Evolutionary conservation across 2,888 invertebrate species (phyloP).

Genomic region (Aquatica leii): DNA sequence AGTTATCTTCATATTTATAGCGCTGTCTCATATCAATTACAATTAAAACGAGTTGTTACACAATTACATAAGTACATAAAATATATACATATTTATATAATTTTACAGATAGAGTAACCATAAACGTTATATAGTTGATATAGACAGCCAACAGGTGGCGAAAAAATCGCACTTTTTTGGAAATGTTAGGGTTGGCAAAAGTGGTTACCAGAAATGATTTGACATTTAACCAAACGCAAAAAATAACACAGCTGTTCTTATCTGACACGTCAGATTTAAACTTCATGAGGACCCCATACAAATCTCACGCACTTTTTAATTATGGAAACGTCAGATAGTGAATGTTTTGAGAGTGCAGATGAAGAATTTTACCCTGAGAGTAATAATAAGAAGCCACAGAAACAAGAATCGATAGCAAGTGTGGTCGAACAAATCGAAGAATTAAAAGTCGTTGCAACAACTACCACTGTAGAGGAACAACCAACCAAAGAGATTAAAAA

Average conservation of each 20-base stretch:
- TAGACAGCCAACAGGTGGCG: too few relatives aligned
- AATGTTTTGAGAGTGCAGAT: conserved; percentile 80
- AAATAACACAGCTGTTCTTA: conserved; percentile 8
- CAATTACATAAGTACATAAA: too few relatives aligned
- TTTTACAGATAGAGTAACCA: too few relatives aligned
- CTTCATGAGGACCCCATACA: not conserved
- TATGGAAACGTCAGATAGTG: conserved; percentile 79
- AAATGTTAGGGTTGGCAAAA: too few relatives aligned
- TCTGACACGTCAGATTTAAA: conserved; percentile 5
- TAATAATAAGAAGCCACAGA: conserved; percentile 19
- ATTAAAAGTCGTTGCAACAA: not conserved
- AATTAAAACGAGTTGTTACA: too few relatives aligned
- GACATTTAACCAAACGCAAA: too few relatives aligned
- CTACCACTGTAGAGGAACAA: not conserved
- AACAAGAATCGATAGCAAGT: not conserved
- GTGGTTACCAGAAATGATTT: too few relatives aligned
- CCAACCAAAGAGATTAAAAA: not conserved
- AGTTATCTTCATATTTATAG: too few relatives aligned
- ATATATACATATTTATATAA: too few relatives aligned
- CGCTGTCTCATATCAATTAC: too few relatives aligned
- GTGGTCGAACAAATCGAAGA: not conserved
- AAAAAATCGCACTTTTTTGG: too few relatives aligned
- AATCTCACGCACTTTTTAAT: not conserved
- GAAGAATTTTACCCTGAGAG: conserved; percentile 68
- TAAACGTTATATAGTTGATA: too few relatives aligned